Conservation (phyloP, 1,140 invertebrate species). For the Nymphalis io region DNA sequence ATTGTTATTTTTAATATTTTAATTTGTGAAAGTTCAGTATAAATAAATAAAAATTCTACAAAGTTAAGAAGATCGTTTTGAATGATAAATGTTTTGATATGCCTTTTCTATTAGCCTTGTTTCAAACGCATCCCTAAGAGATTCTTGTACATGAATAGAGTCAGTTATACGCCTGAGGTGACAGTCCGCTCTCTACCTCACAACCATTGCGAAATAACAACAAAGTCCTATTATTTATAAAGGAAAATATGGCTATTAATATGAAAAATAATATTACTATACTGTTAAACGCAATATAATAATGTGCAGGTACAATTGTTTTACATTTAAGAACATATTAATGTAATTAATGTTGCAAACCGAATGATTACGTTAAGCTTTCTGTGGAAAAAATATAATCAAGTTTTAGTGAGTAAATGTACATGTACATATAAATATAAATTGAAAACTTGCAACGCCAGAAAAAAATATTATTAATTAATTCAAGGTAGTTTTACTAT, state of each 20-base stretch:
- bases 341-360: too few relatives aligned
- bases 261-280: background rate
- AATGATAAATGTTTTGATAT: constrained; percentile 18
- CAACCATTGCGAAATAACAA: background rate
- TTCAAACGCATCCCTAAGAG: constrained; percentile 4
- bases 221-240: constrained; percentile 1
- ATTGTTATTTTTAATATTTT: background rate
- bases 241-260: background rate
- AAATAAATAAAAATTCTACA: background rate
- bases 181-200: background rate
- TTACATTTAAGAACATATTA: too few relatives aligned
- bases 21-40: background rate
- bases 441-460: too few relatives aligned
- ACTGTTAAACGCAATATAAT: too few relatives aligned
- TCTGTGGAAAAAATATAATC: too few relatives aligned
- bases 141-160: constrained; percentile 2
- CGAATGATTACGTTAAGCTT: too few relatives aligned
- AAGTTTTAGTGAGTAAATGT: too few relatives aligned
- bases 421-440: too few relatives aligned
- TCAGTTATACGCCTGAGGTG: background rate
- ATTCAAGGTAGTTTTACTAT: too few relatives aligned
- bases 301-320: too few relatives aligned
- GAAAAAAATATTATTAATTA: too few relatives aligned
- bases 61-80: background rate
- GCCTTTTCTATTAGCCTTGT: constrained; percentile 15